phyloP scores from a whole-genome alignment of 2,113 vertebrate species.

The Brienomyrus longianalis region DNA sequence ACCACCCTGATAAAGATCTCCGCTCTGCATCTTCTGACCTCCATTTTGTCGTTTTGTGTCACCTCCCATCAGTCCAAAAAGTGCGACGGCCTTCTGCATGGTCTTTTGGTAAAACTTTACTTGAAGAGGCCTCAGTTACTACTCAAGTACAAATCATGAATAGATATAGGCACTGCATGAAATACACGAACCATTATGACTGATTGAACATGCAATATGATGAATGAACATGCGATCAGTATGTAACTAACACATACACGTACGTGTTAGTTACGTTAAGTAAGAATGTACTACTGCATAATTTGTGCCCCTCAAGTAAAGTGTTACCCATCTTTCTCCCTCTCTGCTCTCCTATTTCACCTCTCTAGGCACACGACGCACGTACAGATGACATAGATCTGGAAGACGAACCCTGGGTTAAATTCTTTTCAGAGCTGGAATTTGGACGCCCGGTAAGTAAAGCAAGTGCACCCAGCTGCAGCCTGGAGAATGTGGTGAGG shows the following conservation, averaged over 20 bases:
- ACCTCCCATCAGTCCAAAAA: not conserved
- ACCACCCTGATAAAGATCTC: not conserved
- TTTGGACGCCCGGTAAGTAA: conserved; percentile 88
- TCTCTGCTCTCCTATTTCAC: not conserved
- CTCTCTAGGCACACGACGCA: conserved; percentile 71
- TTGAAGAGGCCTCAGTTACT: not conserved
- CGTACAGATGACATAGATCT: conserved; percentile 83
- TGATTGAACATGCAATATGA: not conserved
- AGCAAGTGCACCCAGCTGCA: conserved; percentile 28
- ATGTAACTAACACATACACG: not conserved
- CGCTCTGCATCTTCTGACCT: not conserved
- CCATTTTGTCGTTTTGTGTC: not conserved
- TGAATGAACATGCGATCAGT: not conserved
- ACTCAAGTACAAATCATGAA: not conserved
- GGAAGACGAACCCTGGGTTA: conserved; percentile 91
- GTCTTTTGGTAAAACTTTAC: not conserved
- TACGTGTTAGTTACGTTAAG: not conserved
- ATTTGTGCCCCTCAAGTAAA: not conserved
- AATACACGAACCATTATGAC: not conserved
- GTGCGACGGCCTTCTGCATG: not conserved
- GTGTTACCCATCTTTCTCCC: conserved; percentile 11
- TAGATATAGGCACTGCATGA: not conserved
- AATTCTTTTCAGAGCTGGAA: conserved; percentile 89
- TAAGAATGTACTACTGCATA: not conserved
- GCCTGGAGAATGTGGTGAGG: not conserved